A percentile compares a stretch with the other conserved stretches of the same genome.
phyloP scores from a whole-genome alignment of 1,140 invertebrate species.

The Lethocerus indicus region DNA sequence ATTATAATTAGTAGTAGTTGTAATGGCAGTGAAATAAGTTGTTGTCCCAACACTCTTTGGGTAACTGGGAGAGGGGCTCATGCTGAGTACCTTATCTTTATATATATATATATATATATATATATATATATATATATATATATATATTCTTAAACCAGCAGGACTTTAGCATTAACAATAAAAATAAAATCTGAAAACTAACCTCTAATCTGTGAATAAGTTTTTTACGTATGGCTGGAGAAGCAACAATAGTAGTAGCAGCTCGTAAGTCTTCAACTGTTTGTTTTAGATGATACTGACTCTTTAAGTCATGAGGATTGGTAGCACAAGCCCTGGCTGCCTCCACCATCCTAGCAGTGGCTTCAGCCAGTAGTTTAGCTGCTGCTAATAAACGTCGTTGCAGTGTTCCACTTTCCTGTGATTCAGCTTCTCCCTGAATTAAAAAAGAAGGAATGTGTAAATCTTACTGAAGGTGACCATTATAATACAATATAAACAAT shows the following conservation, averaged over 20 bases:
- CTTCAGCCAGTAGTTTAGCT: conserved; percentile 85
- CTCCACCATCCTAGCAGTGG: conserved; percentile 90
- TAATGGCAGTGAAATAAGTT: too few species aligned
- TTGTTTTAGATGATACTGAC: conserved; percentile 64
- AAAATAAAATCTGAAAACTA: conserved; percentile 9
- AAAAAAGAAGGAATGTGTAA: too few species aligned
- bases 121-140: too few species aligned
- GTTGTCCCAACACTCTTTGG: too few species aligned
- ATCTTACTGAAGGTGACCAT: too few species aligned
- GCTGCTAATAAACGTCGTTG: conserved; percentile 80
- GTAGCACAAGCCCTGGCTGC: conserved; percentile 83
- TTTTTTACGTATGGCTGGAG: conserved; percentile 58
- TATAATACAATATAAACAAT: too few species aligned
- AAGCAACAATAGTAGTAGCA: conserved; percentile 70
- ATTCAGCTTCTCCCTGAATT: conserved; percentile 64
- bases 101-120: too few species aligned
- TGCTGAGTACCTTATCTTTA: too few species aligned
- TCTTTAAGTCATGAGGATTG: conserved; percentile 62
- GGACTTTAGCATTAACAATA: too few species aligned
- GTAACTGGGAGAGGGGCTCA: too few species aligned
- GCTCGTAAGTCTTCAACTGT: conserved; percentile 84
- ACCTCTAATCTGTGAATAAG: conserved; percentile 56
- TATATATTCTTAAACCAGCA: too few species aligned
- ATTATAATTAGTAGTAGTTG: conserved; percentile 5
- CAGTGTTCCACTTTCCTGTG: conserved; percentile 69